Conservation (phyloP, 2,113 vertebrate species). For the Noctilio leporinus region DNA sequence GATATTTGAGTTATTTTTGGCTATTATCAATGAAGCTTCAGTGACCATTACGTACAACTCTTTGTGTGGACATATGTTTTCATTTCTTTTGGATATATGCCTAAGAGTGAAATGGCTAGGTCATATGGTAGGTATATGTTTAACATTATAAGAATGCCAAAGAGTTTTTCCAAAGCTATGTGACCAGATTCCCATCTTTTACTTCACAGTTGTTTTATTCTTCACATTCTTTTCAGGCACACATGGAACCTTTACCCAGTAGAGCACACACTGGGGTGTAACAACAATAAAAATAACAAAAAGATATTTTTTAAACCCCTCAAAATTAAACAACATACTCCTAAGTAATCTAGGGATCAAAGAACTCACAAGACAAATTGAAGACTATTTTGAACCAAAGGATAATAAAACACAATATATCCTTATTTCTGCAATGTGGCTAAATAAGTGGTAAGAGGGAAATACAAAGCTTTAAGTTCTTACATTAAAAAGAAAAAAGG, state of each 20-base stretch:
- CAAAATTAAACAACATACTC: background rate
- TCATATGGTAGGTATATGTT: background rate
- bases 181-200: background rate
- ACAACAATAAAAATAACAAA: background rate
- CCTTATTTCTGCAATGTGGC: background rate
- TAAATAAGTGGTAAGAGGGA: background rate
- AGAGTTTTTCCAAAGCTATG: background rate
- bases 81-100: background rate
- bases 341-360: background rate
- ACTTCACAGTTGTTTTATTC: background rate
- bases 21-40: background rate
- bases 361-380: background rate
- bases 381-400: background rate
- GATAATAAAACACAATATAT: background rate
- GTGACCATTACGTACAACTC: background rate
- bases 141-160: background rate
- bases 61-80: no score
- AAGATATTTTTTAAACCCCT: background rate
- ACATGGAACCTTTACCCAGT: background rate
- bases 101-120: background rate
- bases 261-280: background rate
- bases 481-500: background rate
- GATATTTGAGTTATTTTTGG: background rate
- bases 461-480: background rate
- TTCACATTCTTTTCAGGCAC: background rate